Evolutionary conservation across 2,888 invertebrate genomes (phyloP).

Genomic region (Tuta absoluta): DNA sequence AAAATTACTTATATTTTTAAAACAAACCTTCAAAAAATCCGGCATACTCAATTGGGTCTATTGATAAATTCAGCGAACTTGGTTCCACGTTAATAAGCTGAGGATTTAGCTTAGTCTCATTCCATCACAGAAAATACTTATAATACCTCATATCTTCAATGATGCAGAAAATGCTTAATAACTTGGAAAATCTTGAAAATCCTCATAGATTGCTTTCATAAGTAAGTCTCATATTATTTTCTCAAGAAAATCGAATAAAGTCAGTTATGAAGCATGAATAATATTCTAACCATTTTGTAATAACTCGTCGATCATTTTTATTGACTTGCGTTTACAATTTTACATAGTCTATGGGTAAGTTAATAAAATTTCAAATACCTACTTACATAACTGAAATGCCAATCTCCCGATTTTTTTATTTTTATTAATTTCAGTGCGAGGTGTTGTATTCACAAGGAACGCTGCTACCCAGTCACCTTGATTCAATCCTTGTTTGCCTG

Average conservation of each 20-base stretch:
- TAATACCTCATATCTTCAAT: not conserved
- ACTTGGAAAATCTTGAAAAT: slow-evolving; percentile 5
- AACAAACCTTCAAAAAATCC: too few species aligned
- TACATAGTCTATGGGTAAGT: too few species aligned
- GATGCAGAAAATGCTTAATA: slow-evolving; percentile 8
- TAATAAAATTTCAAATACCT: too few species aligned
- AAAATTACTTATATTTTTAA: too few species aligned
- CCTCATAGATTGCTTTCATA: not conserved
- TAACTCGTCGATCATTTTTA: not conserved
- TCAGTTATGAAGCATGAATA: not conserved
- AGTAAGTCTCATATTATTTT: slow-evolving; percentile 9
- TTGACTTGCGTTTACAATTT: not conserved
- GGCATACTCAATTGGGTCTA: too few species aligned
- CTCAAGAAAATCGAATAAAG: slow-evolving; percentile 2
- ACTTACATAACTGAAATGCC: too few species aligned
- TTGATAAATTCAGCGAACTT: not conserved
- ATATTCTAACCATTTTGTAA: slow-evolving; percentile 4
- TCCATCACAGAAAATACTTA: not conserved
- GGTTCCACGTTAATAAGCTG: not conserved
- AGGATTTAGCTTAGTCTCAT: not conserved
- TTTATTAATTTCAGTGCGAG: too few species aligned
- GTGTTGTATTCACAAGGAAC: too few species aligned
- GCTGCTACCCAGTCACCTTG: too few species aligned
- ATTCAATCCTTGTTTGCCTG: too few species aligned
- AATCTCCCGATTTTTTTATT: too few species aligned